phyloP scores from a whole-genome alignment of 2,888 invertebrate species.

The Magallana nippona region DNA sequence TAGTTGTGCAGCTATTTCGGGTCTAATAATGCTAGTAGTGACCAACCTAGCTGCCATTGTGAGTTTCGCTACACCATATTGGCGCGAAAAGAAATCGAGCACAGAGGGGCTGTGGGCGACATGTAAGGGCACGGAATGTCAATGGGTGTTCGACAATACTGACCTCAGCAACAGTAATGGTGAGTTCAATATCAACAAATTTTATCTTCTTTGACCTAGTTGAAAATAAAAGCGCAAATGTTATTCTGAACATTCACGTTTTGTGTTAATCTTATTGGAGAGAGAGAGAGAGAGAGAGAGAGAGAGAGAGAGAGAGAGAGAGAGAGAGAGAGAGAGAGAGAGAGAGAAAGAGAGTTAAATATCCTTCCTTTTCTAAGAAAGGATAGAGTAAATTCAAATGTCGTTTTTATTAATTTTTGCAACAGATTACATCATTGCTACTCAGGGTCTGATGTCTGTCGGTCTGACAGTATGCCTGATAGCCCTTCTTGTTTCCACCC shows the following conservation, averaged over 20 bases:
- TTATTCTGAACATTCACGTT: too few relatives aligned
- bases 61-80: constrained; percentile 69
- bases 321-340: constrained; percentile 44
- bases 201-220: too few relatives aligned
- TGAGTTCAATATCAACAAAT: not conserved
- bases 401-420: constrained; percentile 38
- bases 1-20: constrained; percentile 51
- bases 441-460: constrained; percentile 70
- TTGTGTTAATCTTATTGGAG: too few relatives aligned
- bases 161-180: not conserved
- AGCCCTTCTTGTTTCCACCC: constrained; percentile 70
- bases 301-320: constrained; percentile 22
- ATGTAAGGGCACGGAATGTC: constrained; percentile 59
- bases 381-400: not conserved
- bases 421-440: constrained; percentile 74
- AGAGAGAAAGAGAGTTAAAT: too few relatives aligned
- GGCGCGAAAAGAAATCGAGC: constrained; percentile 53
- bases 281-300: not conserved
- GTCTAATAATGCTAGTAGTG: constrained; percentile 66
- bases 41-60: constrained; percentile 68
- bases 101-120: constrained; percentile 66
- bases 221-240: too few relatives aligned
- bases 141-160: constrained; percentile 64
- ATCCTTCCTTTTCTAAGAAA: too few relatives aligned
- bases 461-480: constrained; percentile 68